A percentile compares a stretch with the other conserved stretches of the same genome.
Conservation (phyloP, 2,888 invertebrate species). For the Epirrita christyi region DNA sequence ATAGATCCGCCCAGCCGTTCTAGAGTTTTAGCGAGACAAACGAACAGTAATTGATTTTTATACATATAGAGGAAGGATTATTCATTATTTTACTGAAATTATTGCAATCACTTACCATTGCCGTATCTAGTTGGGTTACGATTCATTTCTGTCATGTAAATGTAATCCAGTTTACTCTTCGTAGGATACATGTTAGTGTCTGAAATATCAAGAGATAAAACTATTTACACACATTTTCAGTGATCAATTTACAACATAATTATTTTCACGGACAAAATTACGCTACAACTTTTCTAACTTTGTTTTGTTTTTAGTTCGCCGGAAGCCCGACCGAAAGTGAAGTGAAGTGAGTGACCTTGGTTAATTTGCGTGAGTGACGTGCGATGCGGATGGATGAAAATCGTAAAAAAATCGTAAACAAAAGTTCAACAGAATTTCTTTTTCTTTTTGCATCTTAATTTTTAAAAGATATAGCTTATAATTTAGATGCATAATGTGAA, state of each 20-base stretch:
- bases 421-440: constrained; percentile 7
- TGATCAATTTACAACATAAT: constrained; percentile 30
- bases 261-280: constrained; percentile 5
- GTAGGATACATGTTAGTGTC: constrained; percentile 60
- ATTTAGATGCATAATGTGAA: neutral
- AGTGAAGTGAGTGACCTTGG: neutral
- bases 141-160: constrained; percentile 61
- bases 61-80: too few relatives aligned
- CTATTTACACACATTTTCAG: constrained; percentile 29
- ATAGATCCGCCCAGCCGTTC: too few relatives aligned
- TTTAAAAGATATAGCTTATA: neutral
- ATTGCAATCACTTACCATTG: constrained; percentile 61
- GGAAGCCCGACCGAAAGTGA: constrained; percentile 16
- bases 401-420: constrained; percentile 22
- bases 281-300: constrained; percentile 10
- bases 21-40: too few relatives aligned
- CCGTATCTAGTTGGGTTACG: constrained; percentile 54
- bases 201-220: constrained; percentile 43
- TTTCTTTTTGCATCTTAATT: neutral
- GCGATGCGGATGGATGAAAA: neutral
- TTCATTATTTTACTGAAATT: too few relatives aligned
- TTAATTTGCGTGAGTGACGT: too few relatives aligned
- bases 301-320: constrained; percentile 7
- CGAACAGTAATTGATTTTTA: too few relatives aligned
- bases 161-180: constrained; percentile 56